These are phyloP conservation scores for Lasioglossum zephyrum DNA, from an alignment of 2,888 invertebrate species.

Conservation along the genomic window DNA sequence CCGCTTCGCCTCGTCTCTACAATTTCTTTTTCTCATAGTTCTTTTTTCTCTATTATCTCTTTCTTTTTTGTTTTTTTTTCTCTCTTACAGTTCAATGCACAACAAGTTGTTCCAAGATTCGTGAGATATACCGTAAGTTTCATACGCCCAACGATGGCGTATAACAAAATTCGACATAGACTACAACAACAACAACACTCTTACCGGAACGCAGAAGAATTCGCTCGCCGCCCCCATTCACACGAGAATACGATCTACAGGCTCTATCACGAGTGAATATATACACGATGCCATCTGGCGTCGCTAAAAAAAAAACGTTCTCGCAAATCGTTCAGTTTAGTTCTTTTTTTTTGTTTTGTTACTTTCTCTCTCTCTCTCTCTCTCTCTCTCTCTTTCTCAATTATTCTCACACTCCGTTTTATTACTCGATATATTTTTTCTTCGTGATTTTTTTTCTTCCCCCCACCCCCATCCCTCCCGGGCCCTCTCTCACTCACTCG, in stretches of 20 bases:
- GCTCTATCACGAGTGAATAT: slow-evolving; percentile 54
- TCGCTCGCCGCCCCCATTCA: slow-evolving; percentile 28
- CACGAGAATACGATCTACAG: slow-evolving; percentile 59
- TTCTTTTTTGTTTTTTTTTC: neutral
- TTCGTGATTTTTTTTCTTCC: slow-evolving; percentile 4
- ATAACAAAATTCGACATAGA: slow-evolving; percentile 75
- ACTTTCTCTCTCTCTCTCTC: slow-evolving; percentile 40
- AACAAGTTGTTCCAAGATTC: slow-evolving; percentile 58
- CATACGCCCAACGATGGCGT: slow-evolving; percentile 57
- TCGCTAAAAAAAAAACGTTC: neutral
- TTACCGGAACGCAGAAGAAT: slow-evolving; percentile 67
- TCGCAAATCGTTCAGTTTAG: slow-evolving; percentile 1
- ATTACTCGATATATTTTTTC: slow-evolving; percentile 5
- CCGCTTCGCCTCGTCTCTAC: slow-evolving; percentile 16
- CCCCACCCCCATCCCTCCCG: neutral
- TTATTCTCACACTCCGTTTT: neutral
- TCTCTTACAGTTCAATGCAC: slow-evolving; percentile 33
- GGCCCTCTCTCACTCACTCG: neutral
- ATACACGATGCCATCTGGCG: slow-evolving; percentile 18
- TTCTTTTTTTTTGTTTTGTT: neutral
- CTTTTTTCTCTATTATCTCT: neutral
- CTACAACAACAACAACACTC: slow-evolving; percentile 72
- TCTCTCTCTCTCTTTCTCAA: no score
- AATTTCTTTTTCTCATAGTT: neutral
- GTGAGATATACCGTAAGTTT: slow-evolving; percentile 49